Evolutionary conservation across 1,140 invertebrate genomes (phyloP), one percentile per base, ranked within the genome.

Genomic region (Drosophila parabipectinata): DNA sequence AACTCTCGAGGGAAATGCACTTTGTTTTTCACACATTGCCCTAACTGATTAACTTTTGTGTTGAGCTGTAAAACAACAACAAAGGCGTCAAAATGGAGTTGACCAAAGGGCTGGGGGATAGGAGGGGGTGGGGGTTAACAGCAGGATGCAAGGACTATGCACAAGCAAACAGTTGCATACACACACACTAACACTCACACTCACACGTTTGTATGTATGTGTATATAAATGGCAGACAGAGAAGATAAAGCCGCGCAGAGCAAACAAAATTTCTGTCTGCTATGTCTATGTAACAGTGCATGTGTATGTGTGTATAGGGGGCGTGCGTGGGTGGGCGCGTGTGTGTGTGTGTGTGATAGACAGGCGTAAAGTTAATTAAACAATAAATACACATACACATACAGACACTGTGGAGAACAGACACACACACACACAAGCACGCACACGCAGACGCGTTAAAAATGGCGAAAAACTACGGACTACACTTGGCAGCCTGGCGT

Each of bases 341-440:
- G 10, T 1, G 47, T 82, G 62, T 68, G 48, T 77, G 52, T 85
- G 77, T 88, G 75, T 76, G 79, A 87, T 82, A 88, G 83, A 87
- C 83, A 88, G 83, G 83, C 83, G 83, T 88, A 87, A 87, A 87
- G 83, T 88, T 88, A 88, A 88, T 88, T 88, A 88, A 88, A 88
- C 83, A 88, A 88, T 88, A 88, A 88, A 88, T 77, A 88, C 76
- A 79, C 59, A 85, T 64, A 77, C 52, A 62, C 44, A 57, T 32
- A 44, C 45, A 62, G 12, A 58, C 51, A 52, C 37, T 64, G 10
- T 30, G 51, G 28, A n/a, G 28, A 3, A 34, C 3, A 34, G 2
- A 50, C 24, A 53, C 8, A 39, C 21, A 55, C 32, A 50, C 18
- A 59, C 45, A 28, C 28, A 28, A 4, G n/a, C 14, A 62, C 60